These are phyloP conservation scores for Seriola aureovittata DNA, from an alignment of 2,113 vertebrate genomes.

Conservation along the genomic window DNA sequence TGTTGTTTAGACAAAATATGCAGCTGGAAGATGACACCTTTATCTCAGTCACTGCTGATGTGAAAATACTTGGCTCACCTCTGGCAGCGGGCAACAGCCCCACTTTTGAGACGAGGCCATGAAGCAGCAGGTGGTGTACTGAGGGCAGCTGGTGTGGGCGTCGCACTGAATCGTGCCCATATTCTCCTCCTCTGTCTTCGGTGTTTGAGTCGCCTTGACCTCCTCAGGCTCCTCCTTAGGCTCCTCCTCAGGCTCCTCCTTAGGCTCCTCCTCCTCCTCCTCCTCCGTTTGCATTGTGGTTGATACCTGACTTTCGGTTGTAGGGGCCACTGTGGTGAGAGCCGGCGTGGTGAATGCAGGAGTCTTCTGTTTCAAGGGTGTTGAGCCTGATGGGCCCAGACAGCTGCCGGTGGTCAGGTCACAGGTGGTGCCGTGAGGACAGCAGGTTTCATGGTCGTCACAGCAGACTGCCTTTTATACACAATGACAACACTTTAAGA, in stretches of 20 bases:
- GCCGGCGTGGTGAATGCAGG: not conserved
- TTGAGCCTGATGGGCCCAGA: not conserved
- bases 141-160: slow-evolving; percentile 68
- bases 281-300: not conserved
- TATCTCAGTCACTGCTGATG: not conserved
- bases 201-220: not conserved
- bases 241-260: not conserved
- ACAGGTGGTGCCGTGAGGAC: slow-evolving; percentile 64
- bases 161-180: slow-evolving; percentile 68
- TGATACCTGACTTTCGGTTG: not conserved
- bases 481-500: not conserved
- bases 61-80: slow-evolving; percentile 58
- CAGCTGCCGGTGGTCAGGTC: not conserved
- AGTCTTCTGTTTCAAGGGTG: slow-evolving; percentile 40
- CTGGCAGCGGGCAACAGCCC: slow-evolving; percentile 78
- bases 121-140: slow-evolving; percentile 77
- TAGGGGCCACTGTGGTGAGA: not conserved
- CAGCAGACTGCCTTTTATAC: slow-evolving; percentile 81
- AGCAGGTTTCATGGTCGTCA: slow-evolving; percentile 74
- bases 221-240: not conserved
- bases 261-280: not conserved
- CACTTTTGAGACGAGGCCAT: slow-evolving; percentile 49
- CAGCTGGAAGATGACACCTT: too few relatives aligned
- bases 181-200: not conserved
- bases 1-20: too few relatives aligned